A percentile compares a stretch with the other conserved stretches of the same genome.
Evolutionary conservation across 1,140 invertebrate species (phyloP).

Genomic region (Magallana angulata): DNA sequence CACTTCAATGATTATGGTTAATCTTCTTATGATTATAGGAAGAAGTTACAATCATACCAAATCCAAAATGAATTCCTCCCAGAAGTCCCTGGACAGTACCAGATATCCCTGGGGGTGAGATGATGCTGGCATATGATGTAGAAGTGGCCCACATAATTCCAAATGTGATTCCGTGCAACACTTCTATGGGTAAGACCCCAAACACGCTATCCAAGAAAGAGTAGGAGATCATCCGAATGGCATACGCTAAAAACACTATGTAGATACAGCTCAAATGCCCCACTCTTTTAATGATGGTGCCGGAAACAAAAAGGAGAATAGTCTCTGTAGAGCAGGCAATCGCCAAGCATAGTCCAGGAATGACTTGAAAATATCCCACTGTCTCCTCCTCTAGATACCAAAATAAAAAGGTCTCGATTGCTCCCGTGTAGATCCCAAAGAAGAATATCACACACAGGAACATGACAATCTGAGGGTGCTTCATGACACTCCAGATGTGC

Average conservation of each 20-base stretch:
- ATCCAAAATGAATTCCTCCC: slow-evolving; percentile 84
- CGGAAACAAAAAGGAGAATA: slow-evolving; percentile 88
- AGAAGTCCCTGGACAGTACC: slow-evolving; percentile 91
- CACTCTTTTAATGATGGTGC: slow-evolving; percentile 88
- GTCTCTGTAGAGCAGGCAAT: slow-evolving; percentile 93
- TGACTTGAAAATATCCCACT: slow-evolving; percentile 84
- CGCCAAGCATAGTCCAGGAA: slow-evolving; percentile 89
- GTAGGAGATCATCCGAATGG: slow-evolving; percentile 89
- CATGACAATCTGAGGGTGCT: slow-evolving; percentile 46
- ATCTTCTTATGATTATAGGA: no score
- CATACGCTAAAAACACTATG: slow-evolving; percentile 88
- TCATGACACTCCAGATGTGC: slow-evolving; percentile 61
- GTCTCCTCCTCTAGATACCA: slow-evolving; percentile 89
- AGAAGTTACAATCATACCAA: slow-evolving; percentile 65
- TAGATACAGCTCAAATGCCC: slow-evolving; percentile 91
- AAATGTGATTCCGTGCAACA: slow-evolving; percentile 92
- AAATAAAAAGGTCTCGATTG: slow-evolving; percentile 94
- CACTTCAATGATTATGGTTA: no score
- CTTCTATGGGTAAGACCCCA: slow-evolving; percentile 89
- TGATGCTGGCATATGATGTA: slow-evolving; percentile 91
- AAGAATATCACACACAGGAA: slow-evolving; percentile 88
- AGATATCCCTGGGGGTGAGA: slow-evolving; percentile 90
- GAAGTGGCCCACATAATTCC: slow-evolving; percentile 94
- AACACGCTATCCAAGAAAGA: slow-evolving; percentile 87
- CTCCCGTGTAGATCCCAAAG: slow-evolving; percentile 90